These are phyloP conservation scores for Pandion haliaetus DNA, from an alignment of 2,113 vertebrate genomes.

Conservation along the genomic window DNA sequence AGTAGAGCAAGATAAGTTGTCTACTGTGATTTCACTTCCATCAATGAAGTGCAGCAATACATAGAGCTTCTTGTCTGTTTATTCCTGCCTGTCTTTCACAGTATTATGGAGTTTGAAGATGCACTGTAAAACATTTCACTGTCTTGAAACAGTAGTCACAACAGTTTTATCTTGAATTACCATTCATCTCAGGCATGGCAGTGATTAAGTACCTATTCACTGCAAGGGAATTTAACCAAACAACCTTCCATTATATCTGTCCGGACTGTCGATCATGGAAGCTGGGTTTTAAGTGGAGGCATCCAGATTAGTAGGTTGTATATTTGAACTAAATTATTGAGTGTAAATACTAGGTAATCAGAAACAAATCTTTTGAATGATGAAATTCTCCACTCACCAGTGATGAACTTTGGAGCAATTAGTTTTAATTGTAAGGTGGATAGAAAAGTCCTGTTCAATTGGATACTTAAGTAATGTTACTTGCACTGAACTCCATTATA, in stretches of 20 bases:
- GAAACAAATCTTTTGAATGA: not conserved
- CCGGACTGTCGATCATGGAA: accelerated
- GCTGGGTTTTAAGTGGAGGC: not conserved
- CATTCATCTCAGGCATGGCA: not conserved
- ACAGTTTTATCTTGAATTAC: not conserved
- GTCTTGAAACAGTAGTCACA: not conserved
- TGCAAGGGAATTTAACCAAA: not conserved
- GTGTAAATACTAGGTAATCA: not conserved
- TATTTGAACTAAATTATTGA: not conserved
- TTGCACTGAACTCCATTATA: not conserved
- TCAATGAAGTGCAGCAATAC: not conserved
- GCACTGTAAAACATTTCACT: not conserved
- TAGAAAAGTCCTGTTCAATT: not conserved
- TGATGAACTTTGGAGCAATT: not conserved
- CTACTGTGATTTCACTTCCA: not conserved
- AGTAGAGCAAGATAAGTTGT: not conserved
- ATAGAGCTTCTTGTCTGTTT: not conserved
- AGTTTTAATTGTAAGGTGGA: slow-evolving; percentile 21
- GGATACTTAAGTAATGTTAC: not conserved
- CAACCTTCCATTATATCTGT: not conserved
- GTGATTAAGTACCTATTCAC: not conserved
- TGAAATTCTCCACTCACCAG: not conserved
- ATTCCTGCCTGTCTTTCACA: not conserved
- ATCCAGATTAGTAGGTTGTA: not conserved
- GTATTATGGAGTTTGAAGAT: not conserved